A percentile compares a stretch with the other conserved stretches of the same genome.
Evolutionary conservation across 2,797 vertebrate species (phyloP).

Genomic region (Coccyzus lansbergi): DNA sequence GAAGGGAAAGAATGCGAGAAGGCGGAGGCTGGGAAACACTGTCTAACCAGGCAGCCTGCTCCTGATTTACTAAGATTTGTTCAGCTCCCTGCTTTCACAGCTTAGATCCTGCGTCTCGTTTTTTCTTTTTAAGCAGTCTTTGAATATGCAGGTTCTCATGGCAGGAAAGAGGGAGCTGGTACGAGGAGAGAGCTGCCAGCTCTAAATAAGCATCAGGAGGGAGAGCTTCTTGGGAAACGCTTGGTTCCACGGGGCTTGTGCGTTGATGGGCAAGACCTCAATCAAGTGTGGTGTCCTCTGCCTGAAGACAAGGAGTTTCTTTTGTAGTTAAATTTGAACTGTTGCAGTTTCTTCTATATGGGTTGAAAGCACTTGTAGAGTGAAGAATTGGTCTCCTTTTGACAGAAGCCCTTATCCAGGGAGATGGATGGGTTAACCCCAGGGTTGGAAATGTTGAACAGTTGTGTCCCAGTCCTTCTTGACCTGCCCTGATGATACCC

Average conservation of each 20-base stretch:
- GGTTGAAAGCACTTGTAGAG: neutral
- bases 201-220: neutral
- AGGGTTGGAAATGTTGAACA: neutral
- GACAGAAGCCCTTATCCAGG: neutral
- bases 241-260: neutral
- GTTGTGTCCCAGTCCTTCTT: neutral
- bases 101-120: slow-evolving; percentile 16
- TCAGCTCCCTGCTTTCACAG: neutral
- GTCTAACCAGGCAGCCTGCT: slow-evolving; percentile 20
- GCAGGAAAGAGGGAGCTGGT: neutral
- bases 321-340: neutral
- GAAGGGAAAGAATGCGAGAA: neutral
- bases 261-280: accelerated
- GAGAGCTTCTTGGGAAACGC: neutral
- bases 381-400: neutral
- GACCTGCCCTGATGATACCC: neutral
- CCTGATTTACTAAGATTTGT: slow-evolving; percentile 14
- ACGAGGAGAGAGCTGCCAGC: neutral
- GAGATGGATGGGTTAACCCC: neutral
- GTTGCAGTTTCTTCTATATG: neutral
- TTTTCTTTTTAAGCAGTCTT: neutral
- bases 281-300: neutral
- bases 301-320: neutral
- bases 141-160: slow-evolving; percentile 5
- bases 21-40: neutral